A percentile compares a stretch with the other conserved stretches of the same genome.
Conservation (phyloP, 2,888 invertebrate genomes). For the Agrilus mali region DNA sequence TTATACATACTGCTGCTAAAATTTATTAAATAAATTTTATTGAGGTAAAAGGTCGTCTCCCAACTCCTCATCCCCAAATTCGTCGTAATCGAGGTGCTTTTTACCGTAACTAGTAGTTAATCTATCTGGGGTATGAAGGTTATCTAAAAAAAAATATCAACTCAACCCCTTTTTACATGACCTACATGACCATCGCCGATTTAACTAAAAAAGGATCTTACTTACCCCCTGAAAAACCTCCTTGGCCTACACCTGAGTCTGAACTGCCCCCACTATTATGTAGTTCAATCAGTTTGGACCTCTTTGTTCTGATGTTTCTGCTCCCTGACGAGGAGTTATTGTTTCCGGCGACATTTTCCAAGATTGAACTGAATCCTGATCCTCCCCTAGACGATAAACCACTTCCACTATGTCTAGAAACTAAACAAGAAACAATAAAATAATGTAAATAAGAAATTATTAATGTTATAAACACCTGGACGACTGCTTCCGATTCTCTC, state of each 20-base stretch:
- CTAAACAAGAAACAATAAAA: slow-evolving; percentile 18
- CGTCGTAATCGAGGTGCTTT: slow-evolving; percentile 43
- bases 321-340: slow-evolving; percentile 23
- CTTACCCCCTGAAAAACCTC: slow-evolving; percentile 11
- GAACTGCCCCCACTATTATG: slow-evolving; percentile 29
- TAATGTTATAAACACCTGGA: slow-evolving; percentile 33
- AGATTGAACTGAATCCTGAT: slow-evolving; percentile 39
- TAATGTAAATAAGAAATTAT: not conserved
- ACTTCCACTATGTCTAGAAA: slow-evolving; percentile 41
- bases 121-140: no score
- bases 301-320: slow-evolving; percentile 20
- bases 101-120: slow-evolving; percentile 21
- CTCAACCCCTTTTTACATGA: no score
- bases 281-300: slow-evolving; percentile 21
- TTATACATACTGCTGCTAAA: slow-evolving; percentile 1
- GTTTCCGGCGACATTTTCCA: slow-evolving; percentile 29
- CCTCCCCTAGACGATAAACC: slow-evolving; percentile 43
- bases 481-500: slow-evolving; percentile 45
- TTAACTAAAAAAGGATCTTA: not conserved
- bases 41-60: slow-evolving; percentile 63
- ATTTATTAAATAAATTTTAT: slow-evolving; percentile 26
- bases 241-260: slow-evolving; percentile 29
- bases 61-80: slow-evolving; percentile 61
- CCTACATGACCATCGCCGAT: no score
- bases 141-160: no score